phyloP scores from a whole-genome alignment of 2,113 vertebrate species.

The Istiophorus platypterus region DNA sequence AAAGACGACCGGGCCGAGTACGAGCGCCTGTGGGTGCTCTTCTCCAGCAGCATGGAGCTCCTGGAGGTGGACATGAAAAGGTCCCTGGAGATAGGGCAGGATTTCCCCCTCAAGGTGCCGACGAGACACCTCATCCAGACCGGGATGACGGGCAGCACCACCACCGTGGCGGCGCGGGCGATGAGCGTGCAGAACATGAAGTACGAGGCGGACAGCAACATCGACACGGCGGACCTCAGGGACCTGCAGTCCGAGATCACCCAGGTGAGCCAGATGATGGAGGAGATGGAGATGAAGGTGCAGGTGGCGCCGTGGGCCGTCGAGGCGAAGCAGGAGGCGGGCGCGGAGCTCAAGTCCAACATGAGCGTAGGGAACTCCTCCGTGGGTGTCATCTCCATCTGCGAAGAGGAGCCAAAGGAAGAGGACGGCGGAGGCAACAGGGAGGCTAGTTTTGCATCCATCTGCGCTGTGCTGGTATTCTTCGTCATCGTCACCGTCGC shows the following conservation, averaged over 20 bases:
- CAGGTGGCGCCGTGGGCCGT: constrained; percentile 98
- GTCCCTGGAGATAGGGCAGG: constrained; percentile 91
- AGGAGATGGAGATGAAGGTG: constrained; percentile 99
- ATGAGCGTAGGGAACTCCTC: constrained; percentile 90
- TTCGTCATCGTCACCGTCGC: constrained; percentile 89
- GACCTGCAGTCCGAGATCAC: constrained; percentile 92
- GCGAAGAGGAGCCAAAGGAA: constrained; percentile 87
- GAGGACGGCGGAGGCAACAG: constrained; percentile 82
- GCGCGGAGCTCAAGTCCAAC: constrained; percentile 92
- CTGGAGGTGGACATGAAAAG: constrained; percentile 96
- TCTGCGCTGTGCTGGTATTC: constrained; percentile 90
- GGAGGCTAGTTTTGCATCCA: constrained; percentile 84
- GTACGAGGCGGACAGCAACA: constrained; percentile 89
- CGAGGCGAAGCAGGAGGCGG: constrained; percentile 93
- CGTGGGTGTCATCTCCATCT: constrained; percentile 87
- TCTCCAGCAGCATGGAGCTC: constrained; percentile 95
- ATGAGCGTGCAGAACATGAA: constrained; percentile 95
- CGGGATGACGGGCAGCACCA: constrained; percentile 91
- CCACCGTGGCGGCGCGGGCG: constrained; percentile 90
- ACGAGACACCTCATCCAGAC: constrained; percentile 94
- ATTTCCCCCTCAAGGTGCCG: constrained; percentile 93
- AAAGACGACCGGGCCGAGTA: constrained; percentile 93
- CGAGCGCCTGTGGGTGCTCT: constrained; percentile 97
- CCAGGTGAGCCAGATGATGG: constrained; percentile 94
- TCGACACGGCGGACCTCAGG: constrained; percentile 91